Evolutionary conservation across 2,113 vertebrate genomes (phyloP).

Genomic region (Eptesicus fuscus): DNA sequence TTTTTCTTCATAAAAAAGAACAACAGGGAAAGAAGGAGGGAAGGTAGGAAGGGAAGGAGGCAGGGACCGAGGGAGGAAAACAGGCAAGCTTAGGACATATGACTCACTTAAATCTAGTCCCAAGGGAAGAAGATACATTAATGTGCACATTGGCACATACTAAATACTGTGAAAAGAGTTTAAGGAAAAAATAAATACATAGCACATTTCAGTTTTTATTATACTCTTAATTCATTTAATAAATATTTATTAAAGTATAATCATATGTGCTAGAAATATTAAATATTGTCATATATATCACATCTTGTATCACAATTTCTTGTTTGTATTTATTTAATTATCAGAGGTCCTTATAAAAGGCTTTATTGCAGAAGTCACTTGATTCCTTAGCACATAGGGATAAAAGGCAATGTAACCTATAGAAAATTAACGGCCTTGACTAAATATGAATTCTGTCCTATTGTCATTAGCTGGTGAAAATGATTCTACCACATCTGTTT

Average conservation of each 20-base stretch:
- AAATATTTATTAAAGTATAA: not conserved
- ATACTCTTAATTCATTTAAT: not conserved
- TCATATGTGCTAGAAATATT: not conserved
- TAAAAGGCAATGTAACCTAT: not conserved
- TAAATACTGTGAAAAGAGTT: not conserved
- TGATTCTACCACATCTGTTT: not conserved
- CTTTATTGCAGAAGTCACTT: not conserved
- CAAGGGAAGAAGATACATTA: not conserved
- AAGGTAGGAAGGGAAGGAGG: not conserved
- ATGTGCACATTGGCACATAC: not conserved
- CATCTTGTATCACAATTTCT: not conserved
- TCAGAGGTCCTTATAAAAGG: not conserved
- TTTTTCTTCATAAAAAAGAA: constrained; percentile 10
- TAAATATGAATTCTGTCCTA: not conserved
- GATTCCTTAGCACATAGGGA: not conserved
- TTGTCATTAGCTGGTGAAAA: not conserved
- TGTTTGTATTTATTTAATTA: not conserved
- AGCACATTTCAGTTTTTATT: not conserved
- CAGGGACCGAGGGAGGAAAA: not conserved
- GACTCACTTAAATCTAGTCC: not conserved
- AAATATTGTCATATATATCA: not conserved
- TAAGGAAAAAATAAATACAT: not conserved
- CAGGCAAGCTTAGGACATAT: not conserved
- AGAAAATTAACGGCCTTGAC: not conserved
- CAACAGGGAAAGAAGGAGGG: not conserved